Percentiles rank a stretch among this genome's conserved stretches.
phyloP scores from a whole-genome alignment of 2,797 vertebrate species.

The Peromyscus eremicus region DNA sequence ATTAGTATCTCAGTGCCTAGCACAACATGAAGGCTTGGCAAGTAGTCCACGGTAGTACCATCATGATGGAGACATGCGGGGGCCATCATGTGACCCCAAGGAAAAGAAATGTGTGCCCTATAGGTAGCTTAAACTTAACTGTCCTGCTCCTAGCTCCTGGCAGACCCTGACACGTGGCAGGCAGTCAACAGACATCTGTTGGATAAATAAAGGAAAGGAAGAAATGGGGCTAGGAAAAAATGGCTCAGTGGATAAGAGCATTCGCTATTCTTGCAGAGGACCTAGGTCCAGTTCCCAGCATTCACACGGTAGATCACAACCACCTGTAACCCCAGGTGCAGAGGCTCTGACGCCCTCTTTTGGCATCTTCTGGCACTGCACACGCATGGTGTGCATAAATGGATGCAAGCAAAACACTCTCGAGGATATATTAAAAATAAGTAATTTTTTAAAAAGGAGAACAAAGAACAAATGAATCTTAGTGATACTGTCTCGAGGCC shows the following conservation, averaged over 20 bases:
- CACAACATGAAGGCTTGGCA: neutral
- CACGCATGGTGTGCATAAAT: neutral
- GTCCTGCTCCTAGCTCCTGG: neutral
- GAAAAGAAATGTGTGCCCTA: neutral
- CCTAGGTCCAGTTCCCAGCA: neutral
- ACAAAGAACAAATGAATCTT: slow-evolving; percentile 2
- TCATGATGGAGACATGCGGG: neutral
- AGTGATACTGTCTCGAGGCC: neutral
- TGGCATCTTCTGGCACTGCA: neutral
- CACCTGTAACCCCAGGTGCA: neutral
- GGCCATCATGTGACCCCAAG: neutral
- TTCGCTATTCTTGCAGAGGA: neutral
- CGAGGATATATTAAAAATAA: neutral
- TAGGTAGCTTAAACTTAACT: neutral
- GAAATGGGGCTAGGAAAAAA: neutral
- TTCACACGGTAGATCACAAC: neutral
- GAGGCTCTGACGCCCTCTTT: neutral
- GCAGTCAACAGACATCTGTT: neutral
- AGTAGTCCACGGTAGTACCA: neutral
- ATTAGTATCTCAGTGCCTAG: neutral
- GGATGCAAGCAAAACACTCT: neutral
- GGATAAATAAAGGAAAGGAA: slow-evolving; percentile 3
- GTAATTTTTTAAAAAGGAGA: neutral
- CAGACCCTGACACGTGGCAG: neutral
- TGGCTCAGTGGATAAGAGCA: neutral